Base-by-base conservation (phyloP, 2,113 vertebrate species). In the Dissostichus mawsoni region DNA sequence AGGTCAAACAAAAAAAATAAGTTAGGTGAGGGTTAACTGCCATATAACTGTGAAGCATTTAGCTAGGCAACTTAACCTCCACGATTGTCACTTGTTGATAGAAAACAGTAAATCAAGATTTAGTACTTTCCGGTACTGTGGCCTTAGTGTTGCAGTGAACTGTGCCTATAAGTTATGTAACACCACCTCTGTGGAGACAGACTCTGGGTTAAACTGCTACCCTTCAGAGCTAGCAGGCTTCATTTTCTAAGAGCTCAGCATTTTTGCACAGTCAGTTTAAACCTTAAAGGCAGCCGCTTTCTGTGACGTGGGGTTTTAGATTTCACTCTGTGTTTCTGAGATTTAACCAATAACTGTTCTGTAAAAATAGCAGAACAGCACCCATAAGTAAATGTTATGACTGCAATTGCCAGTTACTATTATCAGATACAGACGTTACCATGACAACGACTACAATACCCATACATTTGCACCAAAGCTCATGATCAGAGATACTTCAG, bases 141-240 rank as follows among this genome's bases (percentile, higher is more conserved):
- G 80, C 3, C 74, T 76, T 25, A 14, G 77, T 56, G 23, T 11
- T 47, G 33, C 64, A 71, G 18, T 50, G 53, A 69, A 2, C 70
- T 41, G 55, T 20, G 59, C 55, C 78, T 63, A 17, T 25, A 4
- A 9, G 36, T 87, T 69, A 81, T 55, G 48, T 78, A 84, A 82
- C 76, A 0, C 13, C 23, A 17, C 51, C 47, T 58, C 47, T 61
- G 61, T 52, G 10, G 61, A 79, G 63, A 65, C 18, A 50, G n/a
- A 47, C 25, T 45, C 0, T 69, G 50, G 11, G 20, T 62, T 51
- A 64, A 69, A 76, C 44, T 20, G 64, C 36, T 12, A 11, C 61
- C 53, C 61, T 68, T 8, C 65, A 66, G 12, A 59, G 13, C 52
- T 10, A 67, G 16, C 7, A 16, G 47, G 70, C 23, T 36, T 59